phyloP scores from a whole-genome alignment of 2,797 vertebrate genomes.

The Nannoperca australis region DNA sequence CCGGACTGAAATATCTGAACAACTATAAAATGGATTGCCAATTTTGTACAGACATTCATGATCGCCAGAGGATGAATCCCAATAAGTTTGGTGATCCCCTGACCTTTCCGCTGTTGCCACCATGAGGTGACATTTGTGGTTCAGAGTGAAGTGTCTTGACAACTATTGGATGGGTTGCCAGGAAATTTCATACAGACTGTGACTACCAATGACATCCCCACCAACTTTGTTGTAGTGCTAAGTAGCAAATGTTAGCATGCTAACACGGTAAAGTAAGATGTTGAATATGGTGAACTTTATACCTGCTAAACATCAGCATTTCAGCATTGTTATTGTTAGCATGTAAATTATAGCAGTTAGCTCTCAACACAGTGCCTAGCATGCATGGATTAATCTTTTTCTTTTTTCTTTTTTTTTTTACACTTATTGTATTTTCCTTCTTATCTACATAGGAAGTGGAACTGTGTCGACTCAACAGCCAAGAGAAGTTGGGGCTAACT shows the following conservation, averaged over 20 bases:
- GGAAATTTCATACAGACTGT: background rate
- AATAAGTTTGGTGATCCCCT: background rate
- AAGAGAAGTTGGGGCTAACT: slow-evolving; percentile 96
- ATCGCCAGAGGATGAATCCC: background rate
- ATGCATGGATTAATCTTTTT: background rate
- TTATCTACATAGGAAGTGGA: slow-evolving; percentile 90
- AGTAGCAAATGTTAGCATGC: background rate
- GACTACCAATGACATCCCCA: background rate
- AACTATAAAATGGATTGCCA: background rate
- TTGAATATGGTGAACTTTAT: too few relatives aligned
- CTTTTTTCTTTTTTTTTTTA: background rate
- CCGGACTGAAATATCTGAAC: background rate
- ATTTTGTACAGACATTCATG: background rate
- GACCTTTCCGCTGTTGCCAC: background rate
- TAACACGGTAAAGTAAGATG: too few relatives aligned
- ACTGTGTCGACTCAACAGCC: slow-evolving; percentile 91
- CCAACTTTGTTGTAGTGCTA: background rate
- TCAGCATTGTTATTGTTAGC: background rate
- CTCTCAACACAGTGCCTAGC: background rate
- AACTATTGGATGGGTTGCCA: background rate
- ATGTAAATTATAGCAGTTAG: background rate
- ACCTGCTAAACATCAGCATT: background rate
- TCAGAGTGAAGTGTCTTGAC: background rate
- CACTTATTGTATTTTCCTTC: background rate
- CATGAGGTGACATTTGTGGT: background rate